Conservation (phyloP, 1,140 invertebrate genomes). For the Pinna nobilis region DNA sequence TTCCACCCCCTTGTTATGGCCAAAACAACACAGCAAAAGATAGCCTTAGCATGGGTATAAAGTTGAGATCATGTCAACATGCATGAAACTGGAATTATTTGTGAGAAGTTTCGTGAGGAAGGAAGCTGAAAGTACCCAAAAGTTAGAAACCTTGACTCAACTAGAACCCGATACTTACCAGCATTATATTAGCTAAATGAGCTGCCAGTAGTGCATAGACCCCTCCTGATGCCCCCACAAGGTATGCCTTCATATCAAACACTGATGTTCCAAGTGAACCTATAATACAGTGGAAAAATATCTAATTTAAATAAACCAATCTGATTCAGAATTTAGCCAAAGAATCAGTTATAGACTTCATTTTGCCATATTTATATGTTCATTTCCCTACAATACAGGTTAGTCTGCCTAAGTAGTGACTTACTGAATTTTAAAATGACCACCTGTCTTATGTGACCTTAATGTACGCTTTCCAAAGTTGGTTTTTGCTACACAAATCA, state of each 20-base stretch:
- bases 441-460: too few relatives aligned
- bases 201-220: conserved; percentile 92
- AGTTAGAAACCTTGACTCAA: too few relatives aligned
- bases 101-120: too few relatives aligned
- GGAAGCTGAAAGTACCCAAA: too few relatives aligned
- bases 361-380: too few relatives aligned
- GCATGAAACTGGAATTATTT: too few relatives aligned
- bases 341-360: too few relatives aligned
- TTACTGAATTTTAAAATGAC: not conserved
- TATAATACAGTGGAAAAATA: conserved; percentile 65
- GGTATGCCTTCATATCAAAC: conserved; percentile 93
- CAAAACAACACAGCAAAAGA: not conserved
- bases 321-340: too few relatives aligned
- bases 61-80: too few relatives aligned
- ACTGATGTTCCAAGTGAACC: conserved; percentile 94
- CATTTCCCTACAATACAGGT: not conserved
- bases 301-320: too few relatives aligned
- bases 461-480: not conserved
- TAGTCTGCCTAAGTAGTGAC: not conserved
- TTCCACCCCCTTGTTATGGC: too few relatives aligned
- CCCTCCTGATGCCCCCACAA: conserved; percentile 93
- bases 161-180: conserved; percentile 77
- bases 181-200: conserved; percentile 94
- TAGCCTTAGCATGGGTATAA: not conserved
- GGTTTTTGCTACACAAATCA: too few relatives aligned